Evolutionary conservation across 1,140 invertebrate genomes (phyloP).

Genomic region (Drosophila grimshawi): DNA sequence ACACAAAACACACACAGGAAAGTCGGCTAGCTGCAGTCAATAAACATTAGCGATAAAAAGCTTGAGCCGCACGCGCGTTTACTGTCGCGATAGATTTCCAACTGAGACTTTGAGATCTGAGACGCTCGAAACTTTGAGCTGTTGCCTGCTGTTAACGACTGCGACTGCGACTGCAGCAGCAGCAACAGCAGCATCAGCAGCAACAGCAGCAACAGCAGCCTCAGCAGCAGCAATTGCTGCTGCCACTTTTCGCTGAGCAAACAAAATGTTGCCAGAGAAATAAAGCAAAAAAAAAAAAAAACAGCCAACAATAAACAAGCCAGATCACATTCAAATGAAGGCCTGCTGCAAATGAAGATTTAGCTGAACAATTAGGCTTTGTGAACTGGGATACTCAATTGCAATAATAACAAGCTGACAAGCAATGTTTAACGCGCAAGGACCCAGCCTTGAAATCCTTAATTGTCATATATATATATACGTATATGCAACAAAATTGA

Average conservation of each 20-base stretch:
- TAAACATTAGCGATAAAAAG: constrained; percentile 62
- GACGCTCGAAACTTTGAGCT: constrained; percentile 51
- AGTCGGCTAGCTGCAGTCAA: constrained; percentile 48
- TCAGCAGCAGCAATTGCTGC: not conserved
- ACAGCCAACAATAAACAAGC: constrained; percentile 6
- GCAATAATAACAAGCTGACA: constrained; percentile 20
- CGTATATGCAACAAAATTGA: constrained; percentile 45
- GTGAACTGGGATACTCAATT: not conserved
- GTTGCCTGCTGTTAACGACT: constrained; percentile 29
- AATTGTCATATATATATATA: constrained; percentile 52
- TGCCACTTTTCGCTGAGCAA: constrained; percentile 64
- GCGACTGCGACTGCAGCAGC: constrained; percentile 23
- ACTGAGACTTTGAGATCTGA: constrained; percentile 53
- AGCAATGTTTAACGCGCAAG: constrained; percentile 49
- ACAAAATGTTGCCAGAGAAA: constrained; percentile 52
- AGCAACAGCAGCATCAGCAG: no score
- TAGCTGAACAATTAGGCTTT: constrained; percentile 8
- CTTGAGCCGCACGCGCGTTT: constrained; percentile 72
- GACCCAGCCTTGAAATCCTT: constrained; percentile 71
- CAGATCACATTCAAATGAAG: not conserved
- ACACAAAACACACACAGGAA: constrained; percentile 10
- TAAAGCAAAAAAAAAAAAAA: constrained; percentile 28
- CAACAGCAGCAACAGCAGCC: not conserved
- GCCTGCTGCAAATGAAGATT: not conserved
- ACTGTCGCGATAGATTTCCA: constrained; percentile 75